Base-by-base conservation (phyloP, 37 sponge, comb jelly and placozoan species). In the Beroe ovata region DNA sequence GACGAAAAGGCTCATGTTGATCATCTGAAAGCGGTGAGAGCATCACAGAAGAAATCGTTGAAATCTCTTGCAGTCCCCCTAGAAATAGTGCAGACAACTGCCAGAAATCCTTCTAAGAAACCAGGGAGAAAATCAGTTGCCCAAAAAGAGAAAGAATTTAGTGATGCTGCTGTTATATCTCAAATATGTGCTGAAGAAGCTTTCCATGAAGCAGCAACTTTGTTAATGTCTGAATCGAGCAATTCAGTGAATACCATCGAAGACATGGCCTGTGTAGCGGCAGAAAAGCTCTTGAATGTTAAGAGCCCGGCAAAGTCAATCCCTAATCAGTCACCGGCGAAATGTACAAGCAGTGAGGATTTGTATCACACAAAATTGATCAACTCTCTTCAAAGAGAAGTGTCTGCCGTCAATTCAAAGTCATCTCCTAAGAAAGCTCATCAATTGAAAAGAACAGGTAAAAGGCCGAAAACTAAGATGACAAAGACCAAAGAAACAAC, bases 51-150 rank as follows among this genome's bases (percentile, higher is more conserved):
- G 47, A 77, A 77, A 40, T 30, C 47, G 11, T 42, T 77, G 11
- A 77, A 77, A 42, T 20, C 54, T 23, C 35, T 42, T 41, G 84
- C 38, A 77, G 33, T 36, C 18, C 42, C 84, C 47, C 54, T 77
- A 42, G 84, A 77, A 41, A 77, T 77, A 23, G 84, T 77, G 1
- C 84, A 77, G 21, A 77, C 84, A 41, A 77, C 84, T 23, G 84
- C 23, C 21, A 39, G 25, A 23, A 77, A 77, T 77, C 84, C 84
- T 42, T 77, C 84, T 23, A 38, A 40, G 23, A 66, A 32, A 37
- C 69, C 69, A 34, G 69, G 69, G 2, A 26, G 69, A 37, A 66
- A 66, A 30, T 66, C 69, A 3, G 25, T 37, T 18, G 19, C 35
- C 34, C 25, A 66, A 11, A 30, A 11, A 8, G 30, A 66, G 1